A percentile compares a stretch with the other conserved stretches of the same genome.
Evolutionary conservation across 2,888 invertebrate species (phyloP).

Genomic region (Metellina segmentata): DNA sequence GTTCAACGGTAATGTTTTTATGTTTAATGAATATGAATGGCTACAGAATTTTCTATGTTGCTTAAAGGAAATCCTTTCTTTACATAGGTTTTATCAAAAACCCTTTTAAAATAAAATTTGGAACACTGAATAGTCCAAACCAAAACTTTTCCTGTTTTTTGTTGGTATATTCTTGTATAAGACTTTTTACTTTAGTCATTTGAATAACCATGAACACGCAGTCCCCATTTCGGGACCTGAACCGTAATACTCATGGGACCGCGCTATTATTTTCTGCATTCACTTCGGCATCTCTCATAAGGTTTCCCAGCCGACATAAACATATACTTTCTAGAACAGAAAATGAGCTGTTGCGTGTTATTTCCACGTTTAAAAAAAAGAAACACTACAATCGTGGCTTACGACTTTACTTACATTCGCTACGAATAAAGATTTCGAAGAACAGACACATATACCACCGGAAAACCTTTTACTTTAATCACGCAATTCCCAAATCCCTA

Average conservation of each 20-base stretch:
- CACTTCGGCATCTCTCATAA: background rate
- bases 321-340: background rate
- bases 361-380: background rate
- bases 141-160: no score
- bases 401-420: constrained; percentile 35
- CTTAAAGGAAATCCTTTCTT: no score
- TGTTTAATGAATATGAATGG: no score
- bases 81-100: no score
- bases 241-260: background rate
- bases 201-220: background rate
- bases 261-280: background rate
- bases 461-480: constrained; percentile 44
- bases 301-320: background rate
- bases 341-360: constrained; percentile 28
- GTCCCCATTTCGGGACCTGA: background rate
- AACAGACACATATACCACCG: constrained; percentile 16
- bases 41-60: no score
- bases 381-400: background rate
- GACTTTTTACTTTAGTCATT: no score
- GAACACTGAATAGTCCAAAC: no score
- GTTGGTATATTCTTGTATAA: no score
- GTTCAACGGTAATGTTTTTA: no score
- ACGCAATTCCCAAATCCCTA: constrained; percentile 59
- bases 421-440: constrained; percentile 41
- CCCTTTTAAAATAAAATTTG: no score